These are phyloP conservation scores for Chlorocebus sabaeus DNA, from an alignment of 2,113 vertebrate genomes.

Conservation along the genomic window DNA sequence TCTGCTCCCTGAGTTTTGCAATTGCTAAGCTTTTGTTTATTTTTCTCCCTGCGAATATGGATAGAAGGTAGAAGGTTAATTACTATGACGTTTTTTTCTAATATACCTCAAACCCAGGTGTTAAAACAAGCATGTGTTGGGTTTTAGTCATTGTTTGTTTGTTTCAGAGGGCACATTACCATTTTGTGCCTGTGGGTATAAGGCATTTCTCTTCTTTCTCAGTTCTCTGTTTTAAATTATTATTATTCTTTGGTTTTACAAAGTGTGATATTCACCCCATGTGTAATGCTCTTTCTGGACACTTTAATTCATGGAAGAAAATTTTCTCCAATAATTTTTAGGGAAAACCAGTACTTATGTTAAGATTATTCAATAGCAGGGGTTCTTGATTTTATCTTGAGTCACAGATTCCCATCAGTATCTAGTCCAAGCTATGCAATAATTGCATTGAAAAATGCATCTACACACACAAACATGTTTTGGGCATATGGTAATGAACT, in stretches of 20 bases:
- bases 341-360: neutral
- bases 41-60: constrained; percentile 9
- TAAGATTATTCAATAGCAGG: neutral
- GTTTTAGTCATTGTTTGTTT: constrained; percentile 60
- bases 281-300: neutral
- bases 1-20: constrained; percentile 14
- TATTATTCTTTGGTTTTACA: neutral
- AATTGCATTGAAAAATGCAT: neutral
- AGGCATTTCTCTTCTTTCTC: neutral
- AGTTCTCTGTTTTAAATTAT: neutral
- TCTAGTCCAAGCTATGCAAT: neutral
- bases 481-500: neutral
- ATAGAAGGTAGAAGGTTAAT: constrained; percentile 31
- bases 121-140: constrained; percentile 14
- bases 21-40: constrained; percentile 50
- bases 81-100: constrained; percentile 60
- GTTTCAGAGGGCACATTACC: constrained; percentile 31
- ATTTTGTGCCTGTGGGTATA: constrained; percentile 40
- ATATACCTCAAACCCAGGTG: constrained; percentile 57
- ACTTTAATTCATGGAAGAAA: constrained; percentile 12
- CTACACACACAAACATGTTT: neutral
- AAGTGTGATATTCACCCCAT: neutral
- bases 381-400: neutral
- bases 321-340: neutral
- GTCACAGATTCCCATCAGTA: neutral